A percentile compares a stretch with the other conserved stretches of the same genome.
Evolutionary conservation across 1,140 invertebrate species (phyloP).

Genomic region (Diorhabda carinulata): DNA sequence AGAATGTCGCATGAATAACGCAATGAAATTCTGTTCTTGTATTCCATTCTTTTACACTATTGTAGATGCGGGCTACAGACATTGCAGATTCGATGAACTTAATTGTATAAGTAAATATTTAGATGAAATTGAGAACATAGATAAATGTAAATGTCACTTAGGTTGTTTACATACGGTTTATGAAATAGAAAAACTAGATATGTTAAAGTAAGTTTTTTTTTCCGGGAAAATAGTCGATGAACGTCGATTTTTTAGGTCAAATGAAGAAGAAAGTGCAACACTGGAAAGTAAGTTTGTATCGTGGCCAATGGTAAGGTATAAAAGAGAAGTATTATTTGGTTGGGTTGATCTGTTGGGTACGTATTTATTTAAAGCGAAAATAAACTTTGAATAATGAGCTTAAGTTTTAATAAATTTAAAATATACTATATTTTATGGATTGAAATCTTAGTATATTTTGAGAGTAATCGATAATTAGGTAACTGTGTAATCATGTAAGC

Average conservation of each 20-base stretch:
- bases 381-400: too few species aligned
- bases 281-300: constrained; percentile 60
- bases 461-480: too few species aligned
- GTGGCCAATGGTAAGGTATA: constrained; percentile 71
- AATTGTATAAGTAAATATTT: constrained; percentile 55
- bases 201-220: neutral
- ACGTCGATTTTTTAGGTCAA: neutral
- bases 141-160: constrained; percentile 61
- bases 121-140: constrained; percentile 55
- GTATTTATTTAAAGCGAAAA: neutral
- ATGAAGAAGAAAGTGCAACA: constrained; percentile 14
- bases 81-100: constrained; percentile 56
- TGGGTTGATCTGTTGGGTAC: constrained; percentile 70
- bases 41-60: constrained; percentile 63
- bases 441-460: too few species aligned
- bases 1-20: constrained; percentile 62
- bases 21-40: constrained; percentile 59
- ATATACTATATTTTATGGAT: too few species aligned
- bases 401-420: too few species aligned
- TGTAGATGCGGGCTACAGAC: constrained; percentile 48
- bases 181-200: constrained; percentile 59
- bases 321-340: constrained; percentile 70
- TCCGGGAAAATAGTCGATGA: neutral
- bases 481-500: too few species aligned
- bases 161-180: constrained; percentile 69